Evolutionary conservation across 2,113 vertebrate species (phyloP).

Genomic region (Rhynchopsitta pachyrhyncha): DNA sequence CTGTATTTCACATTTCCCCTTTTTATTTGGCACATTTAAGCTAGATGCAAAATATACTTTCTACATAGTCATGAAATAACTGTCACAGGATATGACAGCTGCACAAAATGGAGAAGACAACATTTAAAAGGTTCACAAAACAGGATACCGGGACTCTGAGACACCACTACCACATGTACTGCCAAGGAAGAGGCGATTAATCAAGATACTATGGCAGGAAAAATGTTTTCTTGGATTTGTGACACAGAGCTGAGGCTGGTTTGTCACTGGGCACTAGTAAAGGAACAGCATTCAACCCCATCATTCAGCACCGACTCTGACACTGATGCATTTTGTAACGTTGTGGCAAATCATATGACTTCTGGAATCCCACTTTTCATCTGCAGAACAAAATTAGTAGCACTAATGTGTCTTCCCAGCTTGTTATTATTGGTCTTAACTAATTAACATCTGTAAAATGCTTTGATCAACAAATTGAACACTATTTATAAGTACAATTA

Average conservation of each 20-base stretch:
- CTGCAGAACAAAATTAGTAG: not conserved
- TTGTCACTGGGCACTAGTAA: not conserved
- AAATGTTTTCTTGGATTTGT: not conserved
- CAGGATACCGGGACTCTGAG: not conserved
- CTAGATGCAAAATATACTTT: not conserved
- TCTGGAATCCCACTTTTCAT: not conserved
- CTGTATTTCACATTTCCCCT: not conserved
- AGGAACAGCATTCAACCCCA: not conserved
- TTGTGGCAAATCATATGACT: not conserved
- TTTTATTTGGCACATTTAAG: constrained; percentile 4
- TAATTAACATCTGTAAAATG: not conserved
- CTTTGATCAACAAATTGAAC: not conserved
- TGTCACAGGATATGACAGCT: not conserved
- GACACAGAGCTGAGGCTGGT: not conserved
- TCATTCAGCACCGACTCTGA: not conserved
- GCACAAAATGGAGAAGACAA: not conserved
- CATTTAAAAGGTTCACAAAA: constrained; percentile 8
- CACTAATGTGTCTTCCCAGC: not conserved
- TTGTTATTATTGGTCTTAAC: not conserved
- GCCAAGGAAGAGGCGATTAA: not conserved
- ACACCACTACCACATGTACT: not conserved
- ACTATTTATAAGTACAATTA: not conserved
- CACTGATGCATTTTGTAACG: not conserved
- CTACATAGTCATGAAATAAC: not conserved
- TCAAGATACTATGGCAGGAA: not conserved